Conservation (phyloP, 2,888 invertebrate genomes). For the Eueremaeus valkanovi region DNA sequence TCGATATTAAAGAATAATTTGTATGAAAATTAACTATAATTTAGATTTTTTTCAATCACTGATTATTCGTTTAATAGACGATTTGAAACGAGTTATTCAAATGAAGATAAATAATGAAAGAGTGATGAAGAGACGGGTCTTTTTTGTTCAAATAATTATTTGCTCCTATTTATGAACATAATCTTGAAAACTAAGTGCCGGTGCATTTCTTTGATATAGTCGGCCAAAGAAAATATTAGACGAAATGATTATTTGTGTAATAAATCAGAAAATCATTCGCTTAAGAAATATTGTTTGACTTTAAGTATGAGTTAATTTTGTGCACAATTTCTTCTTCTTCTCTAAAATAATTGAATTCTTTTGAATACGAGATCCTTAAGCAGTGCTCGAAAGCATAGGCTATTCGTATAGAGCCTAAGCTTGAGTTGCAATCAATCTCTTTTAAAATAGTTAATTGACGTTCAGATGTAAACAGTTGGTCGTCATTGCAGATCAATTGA, state of each 20-base stretch:
- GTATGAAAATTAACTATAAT: too few relatives aligned
- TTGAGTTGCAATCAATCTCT: neutral
- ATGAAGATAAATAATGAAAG: too few relatives aligned
- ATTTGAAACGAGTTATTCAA: too few relatives aligned
- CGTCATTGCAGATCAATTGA: neutral
- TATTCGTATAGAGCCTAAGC: neutral
- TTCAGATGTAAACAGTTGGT: neutral
- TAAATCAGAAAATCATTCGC: slow-evolving; percentile 16
- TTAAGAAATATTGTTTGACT: slow-evolving; percentile 10
- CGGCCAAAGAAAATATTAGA: too few relatives aligned
- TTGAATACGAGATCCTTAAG: too few relatives aligned
- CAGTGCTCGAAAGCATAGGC: neutral
- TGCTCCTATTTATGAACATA: too few relatives aligned
- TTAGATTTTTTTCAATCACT: too few relatives aligned
- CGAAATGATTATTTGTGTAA: neutral
- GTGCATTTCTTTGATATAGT: neutral
- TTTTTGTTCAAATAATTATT: too few relatives aligned
- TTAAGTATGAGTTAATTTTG: neutral
- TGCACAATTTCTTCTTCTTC: neutral
- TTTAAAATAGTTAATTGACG: slow-evolving; percentile 2
- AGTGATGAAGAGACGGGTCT: too few relatives aligned
- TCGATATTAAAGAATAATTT: too few relatives aligned
- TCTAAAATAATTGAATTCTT: slow-evolving; percentile 1
- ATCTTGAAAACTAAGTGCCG: neutral
- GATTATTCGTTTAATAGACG: too few relatives aligned